phyloP scores from a whole-genome alignment of 2,797 vertebrate species.

The Clamator glandarius region DNA sequence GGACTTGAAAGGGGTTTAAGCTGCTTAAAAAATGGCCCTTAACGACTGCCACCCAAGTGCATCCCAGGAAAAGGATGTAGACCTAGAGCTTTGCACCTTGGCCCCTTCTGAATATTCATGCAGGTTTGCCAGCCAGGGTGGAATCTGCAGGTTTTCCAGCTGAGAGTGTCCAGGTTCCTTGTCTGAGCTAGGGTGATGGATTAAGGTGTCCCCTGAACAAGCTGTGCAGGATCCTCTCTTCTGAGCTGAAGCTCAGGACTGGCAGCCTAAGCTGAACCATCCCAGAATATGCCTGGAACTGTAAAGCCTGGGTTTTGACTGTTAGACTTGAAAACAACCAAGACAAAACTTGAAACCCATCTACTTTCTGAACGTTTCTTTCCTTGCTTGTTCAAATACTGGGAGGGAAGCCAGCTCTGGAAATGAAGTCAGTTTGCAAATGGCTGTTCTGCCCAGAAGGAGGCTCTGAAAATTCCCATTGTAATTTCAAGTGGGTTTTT shows the following conservation, averaged over 20 bases:
- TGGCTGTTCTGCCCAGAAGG: constrained; percentile 7
- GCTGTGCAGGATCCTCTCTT: background rate
- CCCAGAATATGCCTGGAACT: background rate
- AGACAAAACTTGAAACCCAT: background rate
- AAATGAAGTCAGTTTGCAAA: constrained; percentile 66
- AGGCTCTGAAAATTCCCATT: constrained; percentile 57
- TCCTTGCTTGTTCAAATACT: constrained; percentile 37
- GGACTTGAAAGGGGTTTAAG: background rate
- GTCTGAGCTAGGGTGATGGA: background rate
- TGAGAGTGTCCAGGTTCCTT: background rate
- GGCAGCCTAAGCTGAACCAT: background rate
- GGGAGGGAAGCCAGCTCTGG: constrained; percentile 63
- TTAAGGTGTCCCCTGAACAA: background rate
- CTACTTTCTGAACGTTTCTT: background rate
- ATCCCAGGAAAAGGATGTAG: background rate
- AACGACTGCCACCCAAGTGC: accelerated
- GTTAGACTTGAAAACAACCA: background rate
- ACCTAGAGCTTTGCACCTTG: background rate
- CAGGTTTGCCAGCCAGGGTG: accelerated
- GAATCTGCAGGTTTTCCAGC: accelerated
- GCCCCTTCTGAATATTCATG: background rate
- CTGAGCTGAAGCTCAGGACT: background rate
- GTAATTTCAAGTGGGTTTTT: constrained; percentile 34
- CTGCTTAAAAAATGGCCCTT: accelerated
- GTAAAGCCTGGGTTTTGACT: background rate